phyloP scores from a whole-genome alignment of 1,140 invertebrate genomes.

The Mamestra configurata region DNA sequence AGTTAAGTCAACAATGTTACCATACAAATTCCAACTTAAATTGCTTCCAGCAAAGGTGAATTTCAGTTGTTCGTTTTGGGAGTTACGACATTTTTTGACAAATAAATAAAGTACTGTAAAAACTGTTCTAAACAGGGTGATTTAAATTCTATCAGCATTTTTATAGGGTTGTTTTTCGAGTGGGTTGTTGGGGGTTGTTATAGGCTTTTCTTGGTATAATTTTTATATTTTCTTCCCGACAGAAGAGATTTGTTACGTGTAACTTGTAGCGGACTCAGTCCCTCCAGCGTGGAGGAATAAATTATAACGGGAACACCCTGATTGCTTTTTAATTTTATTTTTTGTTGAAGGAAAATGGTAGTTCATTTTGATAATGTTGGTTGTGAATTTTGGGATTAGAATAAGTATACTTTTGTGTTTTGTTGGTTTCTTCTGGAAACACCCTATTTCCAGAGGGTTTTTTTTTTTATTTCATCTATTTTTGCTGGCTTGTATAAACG shows the following conservation, averaged over 20 bases:
- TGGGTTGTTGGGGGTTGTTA: constrained; percentile 32
- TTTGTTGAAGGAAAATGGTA: background rate
- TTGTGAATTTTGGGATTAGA: background rate
- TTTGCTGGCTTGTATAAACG: no score
- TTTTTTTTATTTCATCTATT: no score
- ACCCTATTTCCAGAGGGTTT: no score
- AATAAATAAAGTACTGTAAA: background rate
- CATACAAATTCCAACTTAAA: constrained; percentile 24
- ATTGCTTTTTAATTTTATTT: constrained; percentile 63
- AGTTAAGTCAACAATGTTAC: constrained; percentile 6
- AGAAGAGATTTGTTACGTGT: constrained; percentile 75
- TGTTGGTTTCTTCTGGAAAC: no score
- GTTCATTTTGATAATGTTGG: background rate
- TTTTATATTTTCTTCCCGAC: constrained; percentile 80
- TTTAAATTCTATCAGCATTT: constrained; percentile 37
- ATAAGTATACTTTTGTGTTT: no score
- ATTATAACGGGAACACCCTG: constrained; percentile 53
- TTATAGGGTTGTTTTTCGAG: constrained; percentile 57
- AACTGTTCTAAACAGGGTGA: constrained; percentile 29
- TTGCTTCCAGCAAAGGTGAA: background rate
- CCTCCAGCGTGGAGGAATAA: constrained; percentile 53
- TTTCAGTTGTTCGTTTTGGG: background rate
- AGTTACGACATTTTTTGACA: constrained; percentile 9
- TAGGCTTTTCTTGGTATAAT: constrained; percentile 68
- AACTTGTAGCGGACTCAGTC: constrained; percentile 69